Evolutionary conservation across 2,888 invertebrate genomes (phyloP).

Genomic region (Philopedon plagiatum): DNA sequence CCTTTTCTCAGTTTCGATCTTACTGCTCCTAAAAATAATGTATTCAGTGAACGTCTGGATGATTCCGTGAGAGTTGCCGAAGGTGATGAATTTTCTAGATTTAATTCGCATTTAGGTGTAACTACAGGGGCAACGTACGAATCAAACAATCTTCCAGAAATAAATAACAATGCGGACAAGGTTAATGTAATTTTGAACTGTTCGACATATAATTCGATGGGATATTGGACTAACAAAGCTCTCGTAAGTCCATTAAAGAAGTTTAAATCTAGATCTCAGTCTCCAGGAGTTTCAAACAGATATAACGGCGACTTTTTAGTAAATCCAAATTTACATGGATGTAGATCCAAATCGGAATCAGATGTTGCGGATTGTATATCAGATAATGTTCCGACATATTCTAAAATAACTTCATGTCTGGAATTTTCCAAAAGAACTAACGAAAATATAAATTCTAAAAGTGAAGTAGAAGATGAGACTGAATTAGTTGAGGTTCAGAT

Average conservation of each 20-base stretch:
- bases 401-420: constrained; percentile 9
- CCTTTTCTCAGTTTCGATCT: constrained; percentile 61
- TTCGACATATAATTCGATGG: constrained; percentile 52
- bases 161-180: constrained; percentile 49
- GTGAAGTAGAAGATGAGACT: constrained; percentile 27
- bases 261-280: constrained; percentile 44
- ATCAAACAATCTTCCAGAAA: neutral
- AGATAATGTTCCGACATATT: neutral
- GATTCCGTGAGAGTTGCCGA: constrained; percentile 65
- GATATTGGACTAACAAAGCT: constrained; percentile 56
- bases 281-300: constrained; percentile 15
- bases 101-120: constrained; percentile 48
- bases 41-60: constrained; percentile 63
- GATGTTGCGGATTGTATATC: neutral
- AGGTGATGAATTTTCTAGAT: constrained; percentile 69
- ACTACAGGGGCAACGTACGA: constrained; percentile 8
- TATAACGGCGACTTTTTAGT: neutral
- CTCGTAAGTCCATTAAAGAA: constrained; percentile 50
- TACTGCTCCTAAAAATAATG: constrained; percentile 61
- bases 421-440: constrained; percentile 9
- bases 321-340: neutral
- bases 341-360: constrained; percentile 25
- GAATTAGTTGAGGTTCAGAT: constrained; percentile 8
- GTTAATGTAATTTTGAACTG: constrained; percentile 51
- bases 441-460: neutral